phyloP scores from a whole-genome alignment of 2,113 vertebrate genomes.

The Corydoras sp. region DNA sequence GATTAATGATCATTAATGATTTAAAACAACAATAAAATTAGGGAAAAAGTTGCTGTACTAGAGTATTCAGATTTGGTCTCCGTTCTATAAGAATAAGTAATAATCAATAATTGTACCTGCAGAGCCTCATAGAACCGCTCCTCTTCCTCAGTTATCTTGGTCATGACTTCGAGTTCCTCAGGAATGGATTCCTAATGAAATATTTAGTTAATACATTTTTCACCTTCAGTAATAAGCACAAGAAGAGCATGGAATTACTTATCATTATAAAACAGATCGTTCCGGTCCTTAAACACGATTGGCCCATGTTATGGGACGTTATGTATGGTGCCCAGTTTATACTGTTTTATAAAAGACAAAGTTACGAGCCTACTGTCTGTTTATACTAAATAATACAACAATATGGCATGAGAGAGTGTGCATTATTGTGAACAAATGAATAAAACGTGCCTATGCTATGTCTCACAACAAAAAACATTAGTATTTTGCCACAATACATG shows the following conservation, averaged over 20 bases:
- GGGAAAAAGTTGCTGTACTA: too few relatives aligned
- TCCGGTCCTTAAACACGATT: not conserved
- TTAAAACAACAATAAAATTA: not conserved
- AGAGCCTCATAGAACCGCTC: conserved; percentile 55
- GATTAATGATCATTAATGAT: too few relatives aligned
- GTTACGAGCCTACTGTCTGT: too few relatives aligned
- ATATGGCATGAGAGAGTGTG: too few relatives aligned
- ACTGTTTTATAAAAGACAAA: too few relatives aligned
- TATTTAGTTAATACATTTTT: not conserved
- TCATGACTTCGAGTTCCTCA: conserved; percentile 54
- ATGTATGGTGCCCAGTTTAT: not conserved
- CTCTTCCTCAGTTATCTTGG: conserved; percentile 55
- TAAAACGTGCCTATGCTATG: too few relatives aligned
- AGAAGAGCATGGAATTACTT: not conserved
- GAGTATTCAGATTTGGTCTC: too few relatives aligned
- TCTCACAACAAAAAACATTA: too few relatives aligned
- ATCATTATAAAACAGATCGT: too few relatives aligned
- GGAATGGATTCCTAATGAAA: conserved; percentile 50
- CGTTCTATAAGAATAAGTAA: not conserved
- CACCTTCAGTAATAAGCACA: not conserved
- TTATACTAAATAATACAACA: too few relatives aligned
- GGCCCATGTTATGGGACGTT: not conserved
- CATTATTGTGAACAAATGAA: too few relatives aligned
- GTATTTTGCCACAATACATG: too few relatives aligned
- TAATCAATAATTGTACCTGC: conserved; percentile 45